A percentile compares a stretch with the other conserved stretches of the same genome.
phyloP scores from a whole-genome alignment of 2,797 vertebrate species.

The Schizothorax lantsangensis region DNA sequence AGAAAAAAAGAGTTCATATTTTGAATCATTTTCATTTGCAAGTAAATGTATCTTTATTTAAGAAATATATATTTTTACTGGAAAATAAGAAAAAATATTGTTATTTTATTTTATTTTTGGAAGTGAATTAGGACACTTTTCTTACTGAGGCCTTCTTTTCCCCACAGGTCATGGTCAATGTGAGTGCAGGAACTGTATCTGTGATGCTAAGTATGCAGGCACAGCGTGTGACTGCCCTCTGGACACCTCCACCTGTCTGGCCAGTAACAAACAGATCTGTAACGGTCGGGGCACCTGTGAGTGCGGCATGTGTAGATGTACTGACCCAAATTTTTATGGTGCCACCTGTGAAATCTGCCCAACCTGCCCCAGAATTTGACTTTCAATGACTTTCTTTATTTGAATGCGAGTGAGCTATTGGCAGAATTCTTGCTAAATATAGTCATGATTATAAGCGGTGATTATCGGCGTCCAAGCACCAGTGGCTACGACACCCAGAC shows the following conservation, averaged over 20 bases:
- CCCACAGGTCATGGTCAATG: slow-evolving; percentile 87
- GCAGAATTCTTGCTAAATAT: background rate
- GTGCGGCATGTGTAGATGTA: slow-evolving; percentile 91
- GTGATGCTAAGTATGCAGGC: slow-evolving; percentile 88
- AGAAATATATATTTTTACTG: background rate
- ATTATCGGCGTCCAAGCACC: background rate
- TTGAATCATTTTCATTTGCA: background rate
- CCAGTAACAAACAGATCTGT: slow-evolving; percentile 88
- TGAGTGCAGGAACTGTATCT: slow-evolving; percentile 89
- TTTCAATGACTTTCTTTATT: background rate
- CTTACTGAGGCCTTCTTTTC: too few species aligned
- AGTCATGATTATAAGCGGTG: background rate
- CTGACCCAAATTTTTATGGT: slow-evolving; percentile 89
- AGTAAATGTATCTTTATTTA: background rate
- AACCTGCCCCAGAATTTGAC: slow-evolving; percentile 89
- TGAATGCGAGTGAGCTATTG: slow-evolving; percentile 87
- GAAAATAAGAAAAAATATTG: too few species aligned
- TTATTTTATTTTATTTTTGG: too few species aligned
- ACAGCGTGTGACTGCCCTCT: slow-evolving; percentile 90
- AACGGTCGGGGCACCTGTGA: slow-evolving; percentile 89
- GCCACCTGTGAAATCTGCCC: slow-evolving; percentile 91
- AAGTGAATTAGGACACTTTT: background rate
- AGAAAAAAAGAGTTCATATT: too few species aligned
- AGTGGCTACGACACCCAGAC: background rate
- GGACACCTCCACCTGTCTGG: slow-evolving; percentile 83